Base-by-base conservation (phyloP, 2,113 vertebrate species). In the Carassius auratus region DNA sequence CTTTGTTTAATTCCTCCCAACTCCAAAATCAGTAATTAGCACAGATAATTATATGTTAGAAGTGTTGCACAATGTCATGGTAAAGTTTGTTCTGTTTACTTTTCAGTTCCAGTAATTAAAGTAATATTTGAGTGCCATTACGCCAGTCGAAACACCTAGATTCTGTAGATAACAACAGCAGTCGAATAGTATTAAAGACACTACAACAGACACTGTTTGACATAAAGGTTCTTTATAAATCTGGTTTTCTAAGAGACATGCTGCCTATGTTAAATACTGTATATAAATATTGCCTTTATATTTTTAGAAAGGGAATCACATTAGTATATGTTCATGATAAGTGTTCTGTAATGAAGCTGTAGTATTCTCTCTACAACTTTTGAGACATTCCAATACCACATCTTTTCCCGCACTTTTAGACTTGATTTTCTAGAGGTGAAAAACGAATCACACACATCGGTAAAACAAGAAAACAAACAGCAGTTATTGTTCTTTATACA, bases 11-110 rank as follows among this genome's bases (percentile, higher is more conserved):
- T 86, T 77, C 42, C 21, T 75, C 62, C 76, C 71, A 66, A 78
- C 83, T 78, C 84, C 36, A 61, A 76, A 69, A 73, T 88, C 83
- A 79, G 85, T 88, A 89, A 89, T 89, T 88, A 88, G 84, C 88
- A 87, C 82, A 68, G 64, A 73, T 91, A 90, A 90, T 91, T 87
- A 77, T 81, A 89, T 59, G 66, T 86, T 69, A 73, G 69, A 59
- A 12, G 68, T 38, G 14, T 62, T 81, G n/a, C 48, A 74, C 50
- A 33, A 61, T 66, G 42, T 83, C 84, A 57, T 59, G 76, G 50
- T 81, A 73, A n/a, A 50, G 5, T 76, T 36, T 81, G 77, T 59
- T 61, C 23, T n/a, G 19, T 61, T 80, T 13, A 45, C 59, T 81
- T 64, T 81, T 64, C 61, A 45, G 8, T 48, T 81, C 8, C 9